Evolutionary conservation across 2,888 invertebrate genomes (phyloP), one percentile per base, ranked within the genome.

Genomic region (Troilus luridus): DNA sequence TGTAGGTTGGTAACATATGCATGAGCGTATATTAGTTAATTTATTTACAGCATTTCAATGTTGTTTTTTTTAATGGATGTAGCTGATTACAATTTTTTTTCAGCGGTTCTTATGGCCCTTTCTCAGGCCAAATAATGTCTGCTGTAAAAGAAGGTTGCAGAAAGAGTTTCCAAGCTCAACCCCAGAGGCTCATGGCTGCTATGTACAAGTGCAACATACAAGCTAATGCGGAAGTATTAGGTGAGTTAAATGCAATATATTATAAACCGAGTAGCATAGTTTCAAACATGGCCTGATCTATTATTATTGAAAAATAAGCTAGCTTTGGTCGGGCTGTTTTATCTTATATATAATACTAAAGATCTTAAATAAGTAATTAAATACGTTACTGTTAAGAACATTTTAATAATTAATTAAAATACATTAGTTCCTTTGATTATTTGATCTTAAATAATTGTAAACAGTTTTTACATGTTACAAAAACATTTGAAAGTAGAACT

Each of bases 161-260:
- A 64, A 97, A 96, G 94, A 97, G 98, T 0, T 98, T 99, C 94
- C 97, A 98, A 94, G 96, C 96, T 89, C 98, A 98, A 93, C 97
- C 98, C 0, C 98, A 98, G 94, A 95, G 99, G 88, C 94, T 99
- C 58, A 98, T 99, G 95, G 98, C 97, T 3, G 99, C 99, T 9
- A 99, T 99, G 98, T 99, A 98, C 94, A 95, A 95, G 88, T 97
- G 96, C 94, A 97, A 96, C 93, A 97, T 98, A 92, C 96, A 97
- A 92, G 98, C 97, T 58, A 97, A 97, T 93, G 96, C 97, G 64
- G 98, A 98, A 95, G 97, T 97, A 92, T 95, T 98, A 93, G 98
- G 98, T 97, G 94, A 96, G 97, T 96, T 7, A 21, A 21, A 9
- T n/a, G 9, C 8, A n/a, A 21, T n/a, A 64, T 64, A 21, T 60